Evolutionary conservation across 1,140 invertebrate genomes (phyloP), one percentile per base, ranked within the genome.

Genomic region (Tachypleus tridentatus): DNA sequence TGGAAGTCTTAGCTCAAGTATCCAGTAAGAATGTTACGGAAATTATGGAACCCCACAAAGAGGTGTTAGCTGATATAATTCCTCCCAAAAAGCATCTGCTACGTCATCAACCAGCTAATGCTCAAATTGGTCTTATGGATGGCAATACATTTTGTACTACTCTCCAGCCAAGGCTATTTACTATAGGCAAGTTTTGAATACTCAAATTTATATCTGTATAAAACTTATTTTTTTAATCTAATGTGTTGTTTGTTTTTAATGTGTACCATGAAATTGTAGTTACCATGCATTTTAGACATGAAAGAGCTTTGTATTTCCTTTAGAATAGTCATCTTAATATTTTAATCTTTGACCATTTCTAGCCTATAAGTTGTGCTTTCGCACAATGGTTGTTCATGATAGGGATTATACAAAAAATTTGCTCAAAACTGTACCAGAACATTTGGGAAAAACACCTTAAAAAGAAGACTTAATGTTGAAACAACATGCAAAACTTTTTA

Each of bases 61-160:
- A 97, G 62, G 87, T 95, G 1, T 74, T 98, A 3, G 87, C 86
- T 0, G 94, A 98, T 72, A 97, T 97, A 81, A 90, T 98, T 63
- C 93, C 93, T 4, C 93, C 93, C 0, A 94, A 92, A 76, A 97
- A 97, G 75, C 93, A 97, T 79, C 78, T 95, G 9, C 80, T 97
- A 0, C 81, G 91, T 54, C 93, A 97, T 78, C 94, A 97, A 72
- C 92, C 94, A 0, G 90, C 91, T 0, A 94, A 94, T 74, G 91
- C 91, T 8, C 94, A 98, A 77, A 96, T 98, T 76, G 95, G 94
- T 29, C 77, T 98, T 1, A 94, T 98, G 89, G 93, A 97, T 75
- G 94, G 94, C 2, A 97, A 95, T 64, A 96, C 92, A 6, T 98
- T 98, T 74, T 98, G 94, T 73, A 94, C 92, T 0, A 94, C 91